Evolutionary conservation across 2,888 invertebrate genomes (phyloP), one percentile per base, ranked within the genome.

Genomic region (Ligdia adustata): DNA sequence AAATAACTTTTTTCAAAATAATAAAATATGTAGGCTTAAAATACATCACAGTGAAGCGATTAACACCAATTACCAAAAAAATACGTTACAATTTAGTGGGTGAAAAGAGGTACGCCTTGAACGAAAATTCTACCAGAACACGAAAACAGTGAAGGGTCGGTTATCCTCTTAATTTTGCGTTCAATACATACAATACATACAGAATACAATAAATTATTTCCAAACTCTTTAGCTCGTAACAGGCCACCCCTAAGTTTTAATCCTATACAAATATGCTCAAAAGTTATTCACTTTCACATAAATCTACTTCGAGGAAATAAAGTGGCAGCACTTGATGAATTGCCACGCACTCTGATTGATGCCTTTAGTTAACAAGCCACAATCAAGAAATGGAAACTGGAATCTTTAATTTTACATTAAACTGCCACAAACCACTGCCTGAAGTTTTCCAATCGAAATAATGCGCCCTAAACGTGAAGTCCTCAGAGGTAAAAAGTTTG

Each of bases 251-350:
- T 26, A 26, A 7, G 9, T 13, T 3, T 11, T 9, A 11, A n/a
- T 20, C n/a, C 12, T 11, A 22, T 4, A 9, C 29, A 3, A 22
- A 3, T 13, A 24, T 26, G 31, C 27, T 47, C 44, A 33, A 45
- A 50, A 42, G 45, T 48, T 48, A 57, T 55, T 53, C 46, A 49
- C 46, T 39, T 41, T 37, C 41, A 53, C 42, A 45, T 29, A 40
- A 54, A 42, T 49, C 53, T 44, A 34, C 34, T 41, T 31, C 34
- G 28, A 46, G 48, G 43, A 53, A 55, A 51, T 53, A 51, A 56
- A 53, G 50, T 56, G 45, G 50, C 41, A 38, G 42, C 44, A 37
- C 45, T 44, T 57, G 59, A 60, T 51, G 51, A 53, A 60, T 60
- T 40, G 45, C 45, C 31, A 37, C 42, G 46, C 44, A 44, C 26